phyloP scores from a whole-genome alignment of 2,888 invertebrate species.

The Trachelus iudaicus region DNA sequence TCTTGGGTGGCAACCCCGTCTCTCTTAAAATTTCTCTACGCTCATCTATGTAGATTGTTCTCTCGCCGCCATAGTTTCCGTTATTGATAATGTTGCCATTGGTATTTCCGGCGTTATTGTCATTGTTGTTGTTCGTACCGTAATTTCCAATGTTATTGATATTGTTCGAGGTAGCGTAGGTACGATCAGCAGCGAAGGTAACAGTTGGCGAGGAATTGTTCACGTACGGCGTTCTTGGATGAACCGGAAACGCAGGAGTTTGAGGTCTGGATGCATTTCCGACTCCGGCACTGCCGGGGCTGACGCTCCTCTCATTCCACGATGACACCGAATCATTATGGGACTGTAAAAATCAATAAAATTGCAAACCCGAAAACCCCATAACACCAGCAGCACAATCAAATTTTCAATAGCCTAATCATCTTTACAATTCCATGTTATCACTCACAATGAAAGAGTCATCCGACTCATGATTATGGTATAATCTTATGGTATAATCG shows the following conservation, averaged over 20 bases:
- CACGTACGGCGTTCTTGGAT: constrained; percentile 88
- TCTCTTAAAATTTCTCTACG: constrained; percentile 57
- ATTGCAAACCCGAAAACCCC: not conserved
- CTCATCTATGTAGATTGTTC: constrained; percentile 60
- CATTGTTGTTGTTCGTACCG: constrained; percentile 36
- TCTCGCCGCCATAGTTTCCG: constrained; percentile 47
- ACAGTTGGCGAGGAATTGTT: constrained; percentile 79
- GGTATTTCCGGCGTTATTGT: constrained; percentile 31
- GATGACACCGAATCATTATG: constrained; percentile 74
- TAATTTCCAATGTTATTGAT: constrained; percentile 40
- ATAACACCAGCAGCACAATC: no score
- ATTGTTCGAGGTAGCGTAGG: constrained; percentile 38
- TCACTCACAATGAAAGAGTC: no score
- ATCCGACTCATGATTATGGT: no score
- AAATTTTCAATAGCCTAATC: no score
- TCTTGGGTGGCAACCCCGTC: constrained; percentile 80
- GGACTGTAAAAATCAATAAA: constrained; percentile 37
- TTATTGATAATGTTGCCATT: constrained; percentile 47
- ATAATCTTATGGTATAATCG: no score
- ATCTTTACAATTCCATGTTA: no score
- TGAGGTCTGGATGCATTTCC: constrained; percentile 77
- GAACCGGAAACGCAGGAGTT: constrained; percentile 94
- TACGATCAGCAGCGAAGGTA: constrained; percentile 58
- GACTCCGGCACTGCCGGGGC: constrained; percentile 69
- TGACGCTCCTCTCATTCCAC: constrained; percentile 70